phyloP scores from a whole-genome alignment of 2,797 vertebrate species.

The Gymnocypris eckloni region DNA sequence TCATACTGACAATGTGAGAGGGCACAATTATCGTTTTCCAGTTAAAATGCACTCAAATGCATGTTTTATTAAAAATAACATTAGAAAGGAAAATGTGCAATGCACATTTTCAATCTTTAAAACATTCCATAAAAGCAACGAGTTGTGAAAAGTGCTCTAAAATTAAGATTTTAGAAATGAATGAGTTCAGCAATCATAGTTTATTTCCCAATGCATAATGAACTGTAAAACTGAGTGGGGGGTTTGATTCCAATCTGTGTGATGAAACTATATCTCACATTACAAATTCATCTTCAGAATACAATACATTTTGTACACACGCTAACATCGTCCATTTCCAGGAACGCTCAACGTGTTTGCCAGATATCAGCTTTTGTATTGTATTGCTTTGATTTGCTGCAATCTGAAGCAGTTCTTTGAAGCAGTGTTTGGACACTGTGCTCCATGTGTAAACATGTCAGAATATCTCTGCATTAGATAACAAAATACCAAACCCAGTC shows the following conservation, averaged over 20 bases:
- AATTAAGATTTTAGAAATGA: not conserved
- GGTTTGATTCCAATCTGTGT: not conserved
- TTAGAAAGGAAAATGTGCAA: not conserved
- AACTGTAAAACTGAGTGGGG: constrained; percentile 6
- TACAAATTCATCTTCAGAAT: constrained; percentile 32
- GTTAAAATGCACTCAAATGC: not conserved
- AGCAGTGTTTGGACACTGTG: constrained; percentile 31
- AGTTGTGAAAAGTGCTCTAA: not conserved
- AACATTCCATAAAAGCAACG: not conserved
- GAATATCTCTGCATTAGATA: constrained; percentile 31
- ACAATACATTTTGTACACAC: not conserved
- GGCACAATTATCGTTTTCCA: not conserved
- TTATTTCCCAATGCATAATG: not conserved
- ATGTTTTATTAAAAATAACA: not conserved
- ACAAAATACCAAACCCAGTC: constrained; percentile 20
- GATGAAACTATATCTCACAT: constrained; percentile 18
- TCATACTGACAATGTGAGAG: not conserved
- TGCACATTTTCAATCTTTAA: not conserved
- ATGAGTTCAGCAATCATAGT: not conserved
- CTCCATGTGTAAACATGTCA: constrained; percentile 15
- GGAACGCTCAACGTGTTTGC: not conserved
- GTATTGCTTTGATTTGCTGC: constrained; percentile 3
- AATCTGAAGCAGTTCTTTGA: constrained; percentile 8
- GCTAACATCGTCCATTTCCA: constrained; percentile 7
- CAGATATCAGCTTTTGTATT: constrained; percentile 26